Conservation (phyloP, 2,888 invertebrate genomes). For the Drosophila cracens region DNA sequence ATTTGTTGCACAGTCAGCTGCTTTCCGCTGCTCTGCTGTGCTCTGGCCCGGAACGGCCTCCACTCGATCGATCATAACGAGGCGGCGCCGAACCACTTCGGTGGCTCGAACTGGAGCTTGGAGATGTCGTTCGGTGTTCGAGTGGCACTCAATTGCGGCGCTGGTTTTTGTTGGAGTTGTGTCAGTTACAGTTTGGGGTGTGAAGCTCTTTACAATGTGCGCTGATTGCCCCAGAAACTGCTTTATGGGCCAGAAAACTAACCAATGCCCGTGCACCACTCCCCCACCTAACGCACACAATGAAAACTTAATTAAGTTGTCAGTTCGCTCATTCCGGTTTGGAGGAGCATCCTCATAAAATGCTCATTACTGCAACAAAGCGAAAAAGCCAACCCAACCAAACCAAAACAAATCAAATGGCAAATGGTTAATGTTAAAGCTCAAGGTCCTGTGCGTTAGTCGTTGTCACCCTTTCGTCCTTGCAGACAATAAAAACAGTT, state of each 20-base stretch:
- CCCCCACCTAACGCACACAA: slow-evolving; percentile 53
- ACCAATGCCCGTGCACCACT: neutral
- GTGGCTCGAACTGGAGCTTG: slow-evolving; percentile 8
- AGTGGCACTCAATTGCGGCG: slow-evolving; percentile 46
- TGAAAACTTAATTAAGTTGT: slow-evolving; percentile 80
- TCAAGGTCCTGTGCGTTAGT: slow-evolving; percentile 62
- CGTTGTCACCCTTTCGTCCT: slow-evolving; percentile 57
- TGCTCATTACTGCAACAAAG: slow-evolving; percentile 65
- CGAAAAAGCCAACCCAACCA: slow-evolving; percentile 60
- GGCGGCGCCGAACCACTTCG: slow-evolving; percentile 37
- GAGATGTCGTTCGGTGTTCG: slow-evolving; percentile 40
- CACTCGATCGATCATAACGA: slow-evolving; percentile 63
- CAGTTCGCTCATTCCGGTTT: slow-evolving; percentile 46
- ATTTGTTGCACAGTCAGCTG: slow-evolving; percentile 77
- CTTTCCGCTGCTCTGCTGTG: neutral
- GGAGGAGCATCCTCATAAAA: slow-evolving; percentile 70
- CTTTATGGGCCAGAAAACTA: slow-evolving; percentile 12
- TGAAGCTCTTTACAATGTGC: slow-evolving; percentile 35
- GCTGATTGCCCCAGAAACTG: slow-evolving; percentile 49
- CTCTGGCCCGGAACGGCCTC: slow-evolving; percentile 1
- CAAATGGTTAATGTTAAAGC: slow-evolving; percentile 64
- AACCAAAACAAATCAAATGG: slow-evolving; percentile 73
- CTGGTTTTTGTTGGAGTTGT: slow-evolving; percentile 15
- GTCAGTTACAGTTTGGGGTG: slow-evolving; percentile 20
- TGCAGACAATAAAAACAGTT: slow-evolving; percentile 56